Percentiles rank a stretch among this genome's conserved stretches.
phyloP scores from a whole-genome alignment of 2,888 invertebrate species.

The Seira ritae region DNA sequence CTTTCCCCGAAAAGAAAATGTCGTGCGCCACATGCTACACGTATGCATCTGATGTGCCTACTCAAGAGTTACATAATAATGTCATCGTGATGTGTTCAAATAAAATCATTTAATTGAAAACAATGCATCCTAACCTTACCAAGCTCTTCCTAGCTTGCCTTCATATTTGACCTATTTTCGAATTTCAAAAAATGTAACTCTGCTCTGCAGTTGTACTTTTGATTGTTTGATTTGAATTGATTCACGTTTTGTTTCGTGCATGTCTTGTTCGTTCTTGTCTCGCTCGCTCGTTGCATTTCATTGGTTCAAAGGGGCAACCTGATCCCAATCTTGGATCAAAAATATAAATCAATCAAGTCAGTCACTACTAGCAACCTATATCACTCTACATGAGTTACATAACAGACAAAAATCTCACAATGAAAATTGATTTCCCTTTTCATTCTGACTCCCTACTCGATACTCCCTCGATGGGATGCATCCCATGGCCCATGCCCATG shows the following conservation, averaged over 20 bases:
- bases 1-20: not conserved
- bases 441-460: not conserved
- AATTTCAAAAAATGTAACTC: not conserved
- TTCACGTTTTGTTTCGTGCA: conserved; percentile 15
- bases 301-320: conserved; percentile 16
- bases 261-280: not conserved
- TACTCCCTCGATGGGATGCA: not conserved
- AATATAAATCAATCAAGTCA: conserved; percentile 1
- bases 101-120: conserved; percentile 1
- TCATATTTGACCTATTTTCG: conserved; percentile 16
- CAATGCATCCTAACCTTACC: conserved; percentile 5
- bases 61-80: not conserved
- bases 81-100: not conserved
- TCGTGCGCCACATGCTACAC: too few species aligned
- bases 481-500: not conserved
- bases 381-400: conserved; percentile 10
- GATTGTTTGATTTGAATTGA: not conserved
- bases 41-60: not conserved
- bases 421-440: conserved; percentile 15
- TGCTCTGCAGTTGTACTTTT: not conserved
- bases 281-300: not conserved
- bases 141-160: conserved; percentile 10
- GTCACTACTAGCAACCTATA: not conserved
- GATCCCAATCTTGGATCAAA: conserved; percentile 16
- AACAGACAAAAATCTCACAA: conserved; percentile 1